phyloP scores from a whole-genome alignment of 2,888 invertebrate genomes.

The Encarsia formosa region DNA sequence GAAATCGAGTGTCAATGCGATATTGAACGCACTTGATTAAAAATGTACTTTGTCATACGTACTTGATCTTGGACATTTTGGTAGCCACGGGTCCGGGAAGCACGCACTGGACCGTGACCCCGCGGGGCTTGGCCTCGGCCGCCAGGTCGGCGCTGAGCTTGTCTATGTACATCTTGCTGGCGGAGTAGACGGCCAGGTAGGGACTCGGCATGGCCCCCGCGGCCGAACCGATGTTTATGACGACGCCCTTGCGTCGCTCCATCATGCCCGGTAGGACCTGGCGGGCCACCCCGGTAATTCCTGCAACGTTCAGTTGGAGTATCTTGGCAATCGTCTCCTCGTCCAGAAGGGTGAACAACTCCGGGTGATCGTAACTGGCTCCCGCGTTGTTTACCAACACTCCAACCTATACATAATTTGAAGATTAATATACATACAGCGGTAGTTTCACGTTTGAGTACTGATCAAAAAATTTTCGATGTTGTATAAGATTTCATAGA shows the following conservation, averaged over 20 bases:
- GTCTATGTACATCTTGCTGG: constrained; percentile 82
- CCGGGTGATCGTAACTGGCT: constrained; percentile 61
- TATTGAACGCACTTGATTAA: too few relatives aligned
- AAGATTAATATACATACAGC: too few relatives aligned
- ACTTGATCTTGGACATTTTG: constrained; percentile 78
- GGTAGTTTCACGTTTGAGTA: too few relatives aligned
- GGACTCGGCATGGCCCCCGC: constrained; percentile 78
- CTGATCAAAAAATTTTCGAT: too few relatives aligned
- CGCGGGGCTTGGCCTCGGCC: constrained; percentile 68
- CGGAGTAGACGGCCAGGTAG: constrained; percentile 79
- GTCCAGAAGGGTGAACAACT: constrained; percentile 48
- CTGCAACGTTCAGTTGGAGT: constrained; percentile 54
- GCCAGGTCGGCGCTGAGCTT: constrained; percentile 75
- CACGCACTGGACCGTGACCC: constrained; percentile 76
- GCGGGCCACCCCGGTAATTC: constrained; percentile 58
- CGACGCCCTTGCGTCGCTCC: constrained; percentile 71
- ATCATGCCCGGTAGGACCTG: constrained; percentile 81
- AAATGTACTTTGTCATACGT: constrained; percentile 18
- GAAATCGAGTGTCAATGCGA: too few relatives aligned
- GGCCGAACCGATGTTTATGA: constrained; percentile 87
- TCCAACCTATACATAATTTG: constrained; percentile 45
- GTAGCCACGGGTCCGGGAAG: constrained; percentile 87
- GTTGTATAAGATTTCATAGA: too few relatives aligned
- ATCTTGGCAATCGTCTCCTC: constrained; percentile 45
- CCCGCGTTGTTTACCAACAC: constrained; percentile 65